Base-by-base conservation (phyloP, 2,888 invertebrate genomes). In the Platycheirus albimanus region DNA sequence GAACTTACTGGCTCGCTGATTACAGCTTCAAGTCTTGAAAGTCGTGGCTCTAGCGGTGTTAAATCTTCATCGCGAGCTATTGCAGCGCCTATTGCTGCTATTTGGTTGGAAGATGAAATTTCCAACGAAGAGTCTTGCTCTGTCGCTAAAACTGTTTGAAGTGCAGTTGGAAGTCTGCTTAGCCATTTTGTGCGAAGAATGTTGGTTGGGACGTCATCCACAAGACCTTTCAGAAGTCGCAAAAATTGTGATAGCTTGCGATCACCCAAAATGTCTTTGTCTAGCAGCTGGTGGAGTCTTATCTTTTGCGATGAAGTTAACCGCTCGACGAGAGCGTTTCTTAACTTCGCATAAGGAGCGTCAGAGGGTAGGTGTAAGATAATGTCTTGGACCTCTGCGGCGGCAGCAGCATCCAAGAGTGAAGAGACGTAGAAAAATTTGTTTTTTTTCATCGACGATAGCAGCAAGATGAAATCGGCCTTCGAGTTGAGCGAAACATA, bases 161-260 rank as follows among this genome's bases (percentile, higher is more conserved):
- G 8, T 36, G 36, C 36, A 8, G 6, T 36, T 36, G 36, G 36
- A 3, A 36, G 36, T 1, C 36, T 36, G 8, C 19, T 36, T 7
- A 38, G 6, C 54, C 36, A 54, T 0, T 54, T 54, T 6, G 36
- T 54, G 10, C 54, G 19, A 36, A 36, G 19, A 38, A 38, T 54
- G 7, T 20, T 54, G 1, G 1, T 7, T 3, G 19, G 54, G 7
- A 54, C n/a, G 38, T 28, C 28, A 11, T 43, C 28, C 4, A 43
- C 15, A 8, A 61, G 13, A 11, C 17, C 5, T 61, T 61, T 61
- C 1, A 43, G 13, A 1, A 28, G 43, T 0, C 28, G 30, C 15
- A 52, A 52, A 33, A 52, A 30, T 11, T 52, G 52, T 3, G 52
- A 52, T 1, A 30, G 52, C 15, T 52, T 52, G 28, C 52, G 28